A percentile compares a stretch with the other conserved stretches of the same genome.
phyloP scores from a whole-genome alignment of 1,140 invertebrate genomes.

The Adoxophyes honmai region DNA sequence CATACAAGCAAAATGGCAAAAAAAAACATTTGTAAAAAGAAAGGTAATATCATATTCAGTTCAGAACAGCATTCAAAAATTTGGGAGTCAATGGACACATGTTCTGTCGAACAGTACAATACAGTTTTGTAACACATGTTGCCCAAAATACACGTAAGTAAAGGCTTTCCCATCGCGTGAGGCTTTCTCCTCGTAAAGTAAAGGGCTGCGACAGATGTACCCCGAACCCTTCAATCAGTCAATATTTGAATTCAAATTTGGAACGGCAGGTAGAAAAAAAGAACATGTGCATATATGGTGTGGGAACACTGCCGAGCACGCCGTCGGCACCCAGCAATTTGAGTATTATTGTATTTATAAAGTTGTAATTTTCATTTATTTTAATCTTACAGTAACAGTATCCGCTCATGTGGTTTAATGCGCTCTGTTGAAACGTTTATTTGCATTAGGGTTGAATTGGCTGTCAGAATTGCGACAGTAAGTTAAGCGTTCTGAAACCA shows the following conservation, averaged over 20 bases:
- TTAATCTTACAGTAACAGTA: too few species aligned
- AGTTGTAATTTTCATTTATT: not conserved
- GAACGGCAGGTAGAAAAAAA: slow-evolving; percentile 33
- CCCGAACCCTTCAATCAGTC: slow-evolving; percentile 69
- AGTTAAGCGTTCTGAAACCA: too few species aligned
- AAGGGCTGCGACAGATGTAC: slow-evolving; percentile 59
- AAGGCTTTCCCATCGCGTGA: slow-evolving; percentile 55
- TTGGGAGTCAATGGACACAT: slow-evolving; percentile 31
- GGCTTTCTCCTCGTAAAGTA: slow-evolving; percentile 43
- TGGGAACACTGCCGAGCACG: slow-evolving; percentile 30
- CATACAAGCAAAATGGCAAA: too few species aligned
- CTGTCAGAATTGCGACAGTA: too few species aligned
- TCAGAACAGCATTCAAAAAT: not conserved
- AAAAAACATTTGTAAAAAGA: too few species aligned
- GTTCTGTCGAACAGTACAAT: slow-evolving; percentile 42
- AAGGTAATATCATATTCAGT: not conserved
- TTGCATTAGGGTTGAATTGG: too few species aligned
- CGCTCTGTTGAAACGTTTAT: too few species aligned
- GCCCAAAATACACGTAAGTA: slow-evolving; percentile 33
- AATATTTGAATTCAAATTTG: slow-evolving; percentile 62
- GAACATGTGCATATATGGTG: slow-evolving; percentile 40
- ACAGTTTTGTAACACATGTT: slow-evolving; percentile 45
- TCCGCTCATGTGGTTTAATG: too few species aligned
- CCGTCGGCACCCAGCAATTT: not conserved
- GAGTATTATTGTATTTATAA: slow-evolving; percentile 3